Percentiles rank a stretch among this genome's conserved stretches.
Evolutionary conservation across 2,888 invertebrate species (phyloP).

Genomic region (Pediacus dermestoides): DNA sequence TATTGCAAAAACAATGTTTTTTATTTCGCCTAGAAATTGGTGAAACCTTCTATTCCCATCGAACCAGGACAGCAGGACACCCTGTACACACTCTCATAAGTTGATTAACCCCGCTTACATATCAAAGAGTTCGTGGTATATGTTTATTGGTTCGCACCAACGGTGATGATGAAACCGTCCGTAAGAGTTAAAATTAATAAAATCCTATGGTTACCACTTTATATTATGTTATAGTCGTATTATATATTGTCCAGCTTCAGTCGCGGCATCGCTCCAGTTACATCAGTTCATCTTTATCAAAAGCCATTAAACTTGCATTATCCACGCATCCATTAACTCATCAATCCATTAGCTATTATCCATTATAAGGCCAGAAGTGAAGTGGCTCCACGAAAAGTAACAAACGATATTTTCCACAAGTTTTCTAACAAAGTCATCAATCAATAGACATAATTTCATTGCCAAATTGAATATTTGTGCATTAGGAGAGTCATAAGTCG

Average conservation of each 20-base stretch:
- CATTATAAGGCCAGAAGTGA: conserved; percentile 23
- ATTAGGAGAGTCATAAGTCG: conserved; percentile 37
- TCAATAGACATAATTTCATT: conserved; percentile 45
- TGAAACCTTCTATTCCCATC: no score
- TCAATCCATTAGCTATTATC: conserved; percentile 41
- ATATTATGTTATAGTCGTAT: no score
- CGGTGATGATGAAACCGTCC: no score
- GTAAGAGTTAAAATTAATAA: no score
- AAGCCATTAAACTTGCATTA: conserved; percentile 35
- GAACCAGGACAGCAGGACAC: no score
- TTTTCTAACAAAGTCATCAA: conserved; percentile 41
- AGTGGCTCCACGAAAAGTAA: conserved; percentile 1
- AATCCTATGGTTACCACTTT: no score
- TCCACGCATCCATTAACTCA: conserved; percentile 37
- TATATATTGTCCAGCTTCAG: no score
- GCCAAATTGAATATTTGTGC: conserved; percentile 41
- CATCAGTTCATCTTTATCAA: conserved; percentile 30
- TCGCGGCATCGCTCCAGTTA: background rate
- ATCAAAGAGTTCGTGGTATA: background rate
- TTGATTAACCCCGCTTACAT: conserved; percentile 4
- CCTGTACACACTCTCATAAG: no score
- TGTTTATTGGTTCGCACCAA: conserved; percentile 6
- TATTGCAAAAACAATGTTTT: no score
- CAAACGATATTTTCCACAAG: conserved; percentile 31
- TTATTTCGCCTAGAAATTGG: no score